Evolutionary conservation across 2,888 invertebrate genomes (phyloP), one percentile per base, ranked within the genome.

Genomic region (Pseudococcus jackbeardsleyi): DNA sequence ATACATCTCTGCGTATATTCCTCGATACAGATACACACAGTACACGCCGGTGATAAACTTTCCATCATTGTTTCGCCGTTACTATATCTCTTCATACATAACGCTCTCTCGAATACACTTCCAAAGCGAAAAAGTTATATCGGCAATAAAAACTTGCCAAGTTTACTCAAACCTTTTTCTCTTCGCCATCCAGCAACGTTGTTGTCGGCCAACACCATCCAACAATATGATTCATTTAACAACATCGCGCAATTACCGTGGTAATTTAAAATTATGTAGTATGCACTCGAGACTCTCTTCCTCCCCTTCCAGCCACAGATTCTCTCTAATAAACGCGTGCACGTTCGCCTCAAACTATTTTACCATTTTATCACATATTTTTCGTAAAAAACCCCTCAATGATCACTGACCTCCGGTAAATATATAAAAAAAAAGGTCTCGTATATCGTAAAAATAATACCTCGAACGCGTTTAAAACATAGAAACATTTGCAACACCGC

Each of bases 101-200:
- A 68, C 33, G 9, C 33, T 19, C 33, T 72, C 12, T 19, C 11
- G 42, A 68, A 11, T 15, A 72, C 19, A 11, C 22, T 22, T 22
- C n/a, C 22, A 64, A 64, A 64, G 64, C 64, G 64, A 72, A 72
- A 72, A 72, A 72, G 72, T 72, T 72, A 72, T 72, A 72, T 33
- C 72, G 72, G 72, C 72, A 72, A 72, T 72, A 72, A 72, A 72
- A 72, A 72, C 72, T 72, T 72, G 72, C 72, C 72, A 72, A 72
- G 72, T 72, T 72, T 72, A 72, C 72, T 72, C 33, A 72, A 33
- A 26, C 72, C 72, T 33, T 72, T 72, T 48, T 22, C 46, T 48
- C 9, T 9, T 42, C 15, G 46, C 26, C 19, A 15, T 19, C 33
- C 39, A 22, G 64, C 22, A 64, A 11, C 22, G 22, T 42, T 42